A percentile compares a stretch with the other conserved stretches of the same genome.
phyloP scores from a whole-genome alignment of 2,113 vertebrate genomes.

The Phycodurus eques region DNA sequence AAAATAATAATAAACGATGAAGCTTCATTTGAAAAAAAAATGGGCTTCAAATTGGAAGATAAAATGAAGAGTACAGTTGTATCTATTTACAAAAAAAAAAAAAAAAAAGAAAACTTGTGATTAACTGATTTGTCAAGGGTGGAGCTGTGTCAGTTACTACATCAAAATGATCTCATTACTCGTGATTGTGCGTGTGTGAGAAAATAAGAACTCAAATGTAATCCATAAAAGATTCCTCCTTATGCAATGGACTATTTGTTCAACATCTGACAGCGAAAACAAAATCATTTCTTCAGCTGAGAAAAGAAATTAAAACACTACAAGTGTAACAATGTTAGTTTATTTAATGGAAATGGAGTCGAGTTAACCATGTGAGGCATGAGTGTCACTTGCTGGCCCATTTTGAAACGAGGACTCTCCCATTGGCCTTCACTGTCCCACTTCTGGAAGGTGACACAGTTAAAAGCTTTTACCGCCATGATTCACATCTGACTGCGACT shows the following conservation, averaged over 20 bases:
- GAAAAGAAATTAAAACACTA: background rate
- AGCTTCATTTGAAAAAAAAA: background rate
- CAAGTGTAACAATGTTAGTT: background rate
- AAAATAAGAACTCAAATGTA: constrained; percentile 21
- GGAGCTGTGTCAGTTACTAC: constrained; percentile 8
- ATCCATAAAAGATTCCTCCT: constrained; percentile 4
- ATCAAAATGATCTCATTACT: constrained; percentile 15
- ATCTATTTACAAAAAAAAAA: background rate
- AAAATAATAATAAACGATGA: background rate
- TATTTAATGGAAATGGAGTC: background rate
- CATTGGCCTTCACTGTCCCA: constrained; percentile 53
- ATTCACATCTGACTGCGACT: constrained; percentile 38
- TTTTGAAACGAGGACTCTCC: constrained; percentile 28
- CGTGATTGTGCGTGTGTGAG: background rate
- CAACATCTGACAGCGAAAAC: constrained; percentile 9
- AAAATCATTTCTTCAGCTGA: background rate
- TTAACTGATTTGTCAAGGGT: constrained; percentile 3
- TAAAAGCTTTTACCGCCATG: constrained; percentile 48
- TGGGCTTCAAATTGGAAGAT: background rate
- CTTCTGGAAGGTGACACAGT: constrained; percentile 68
- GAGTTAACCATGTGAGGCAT: constrained; percentile 2
- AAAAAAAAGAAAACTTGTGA: background rate
- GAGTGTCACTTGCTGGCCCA: constrained; percentile 14
- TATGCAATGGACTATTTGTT: constrained; percentile 16
- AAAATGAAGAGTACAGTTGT: background rate